Base-by-base conservation (phyloP, 2,888 invertebrate genomes). In the Drosophila leonis region DNA sequence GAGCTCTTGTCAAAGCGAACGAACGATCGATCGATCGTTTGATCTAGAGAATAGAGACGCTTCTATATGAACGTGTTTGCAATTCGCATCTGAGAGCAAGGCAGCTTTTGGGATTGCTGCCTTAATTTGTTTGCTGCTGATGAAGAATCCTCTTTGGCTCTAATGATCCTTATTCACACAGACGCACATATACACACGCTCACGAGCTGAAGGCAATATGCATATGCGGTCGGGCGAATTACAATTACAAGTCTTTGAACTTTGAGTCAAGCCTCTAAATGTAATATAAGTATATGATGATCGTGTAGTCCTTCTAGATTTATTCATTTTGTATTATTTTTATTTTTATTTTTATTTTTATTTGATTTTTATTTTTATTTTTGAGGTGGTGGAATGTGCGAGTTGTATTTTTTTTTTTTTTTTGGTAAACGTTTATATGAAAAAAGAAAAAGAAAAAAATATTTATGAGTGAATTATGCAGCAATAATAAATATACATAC, bases 401-500 rank as follows among this genome's bases (percentile, higher is more conserved):
- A 88, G 74, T 81, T 81, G 78, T 48, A 42, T 15, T 44, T 46
- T 46, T 48, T 46, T 46, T 44, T 73, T 71, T 72, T 73, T 62
- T 71, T 88, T 84, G 78, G 78, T 75, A 79, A 91, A 83, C 91
- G 79, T 89, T 83, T 90, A 91, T 91, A 91, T 91, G 91, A 91
- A 91, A 92, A 91, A 90, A 84, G 87, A 90, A 91, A 91, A 91
- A 87, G 84, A 82, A 91, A 91, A 91, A 91, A 91, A 91, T 87
- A 86, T 87, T 91, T 83, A 91, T 91, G 91, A 91, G 90, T 91
- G 90, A 92, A 91, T 84, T 89, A 84, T 91, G 91, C 92, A 91
- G 92, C 91, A 91, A 91, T 91, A 91, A 90, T 86, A 89, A 89
- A 86, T 88, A 88, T 82, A 90, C 89, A 84, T 88, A 88, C 88